Evolutionary conservation across 2,888 invertebrate genomes (phyloP), one percentile per base, ranked within the genome.

Genomic region (Phlogophora meticulosa): DNA sequence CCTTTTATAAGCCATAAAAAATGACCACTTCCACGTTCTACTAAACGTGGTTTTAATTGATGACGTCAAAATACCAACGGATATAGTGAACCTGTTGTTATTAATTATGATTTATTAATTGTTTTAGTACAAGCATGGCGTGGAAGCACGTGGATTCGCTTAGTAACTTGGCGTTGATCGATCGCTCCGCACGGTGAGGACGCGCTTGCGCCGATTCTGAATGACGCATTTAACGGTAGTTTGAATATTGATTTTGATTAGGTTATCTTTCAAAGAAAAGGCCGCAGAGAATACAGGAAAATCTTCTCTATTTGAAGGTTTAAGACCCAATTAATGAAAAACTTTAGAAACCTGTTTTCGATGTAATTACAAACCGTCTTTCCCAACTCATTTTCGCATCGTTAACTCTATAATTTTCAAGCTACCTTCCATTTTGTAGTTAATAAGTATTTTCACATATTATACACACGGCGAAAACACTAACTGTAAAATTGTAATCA

Each of bases 21-120:
- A 46, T 61, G 20, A 60, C 38, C 49, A 45, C 24, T 28, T 43
- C 3, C 45, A 52, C 51, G 46, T 66, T 56, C 20, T 10, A 2
- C 13, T 36, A 48, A 42, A 51, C 49, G 46, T 63, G 63, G 38
- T 38, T 49, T 34, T 15, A 20, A 5, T 9, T 34, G 2, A 17
- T 73, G 46, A 53, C 40, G 40, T 45, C 61, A 57, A 53, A 34
- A 9, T 34, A 36, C 15, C 13, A 32, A 42, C 46, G 10, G 40
- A 42, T 61, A n/a, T 5, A 52, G 4, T 7, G 17, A 65, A 70
- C 40, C 45, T 15, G 65, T 28, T 38, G 11, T 10, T 20, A 9
- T 46, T 55, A 55, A 65, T 65, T 52, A 36, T 36, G 28, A 51
- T 59, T 64, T 56, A 51, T 55, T 58, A 22, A 45, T 72, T 65